Evolutionary conservation across 2,797 vertebrate genomes (phyloP).

Genomic region (Nyctalus aviator): DNA sequence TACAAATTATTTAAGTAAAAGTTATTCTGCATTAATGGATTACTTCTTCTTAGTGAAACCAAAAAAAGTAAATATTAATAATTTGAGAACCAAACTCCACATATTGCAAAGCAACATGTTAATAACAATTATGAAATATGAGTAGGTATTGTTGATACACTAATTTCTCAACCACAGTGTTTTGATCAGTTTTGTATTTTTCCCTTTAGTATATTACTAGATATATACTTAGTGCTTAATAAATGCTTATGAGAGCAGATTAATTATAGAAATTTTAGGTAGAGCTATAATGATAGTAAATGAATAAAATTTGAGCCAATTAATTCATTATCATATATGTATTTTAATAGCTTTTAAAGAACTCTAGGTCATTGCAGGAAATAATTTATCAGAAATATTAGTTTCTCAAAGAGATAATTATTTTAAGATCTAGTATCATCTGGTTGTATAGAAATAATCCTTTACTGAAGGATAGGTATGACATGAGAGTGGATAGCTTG

Average conservation of each 20-base stretch:
- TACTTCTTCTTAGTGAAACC: neutral
- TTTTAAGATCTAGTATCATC: neutral
- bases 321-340: neutral
- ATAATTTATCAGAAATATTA: neutral
- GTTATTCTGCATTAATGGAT: neutral
- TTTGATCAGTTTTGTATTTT: neutral
- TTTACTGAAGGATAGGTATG: neutral
- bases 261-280: neutral
- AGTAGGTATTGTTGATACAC: neutral
- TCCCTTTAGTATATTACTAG: neutral
- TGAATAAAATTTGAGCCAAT: neutral
- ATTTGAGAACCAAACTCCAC: neutral
- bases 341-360: slow-evolving; percentile 8
- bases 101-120: neutral
- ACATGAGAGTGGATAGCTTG: neutral
- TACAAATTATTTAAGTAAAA: neutral
- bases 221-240: neutral
- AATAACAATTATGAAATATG: neutral
- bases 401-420: neutral
- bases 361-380: neutral
- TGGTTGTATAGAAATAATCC: neutral
- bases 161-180: slow-evolving; percentile 7
- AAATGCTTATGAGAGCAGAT: neutral
- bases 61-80: slow-evolving; percentile 24
- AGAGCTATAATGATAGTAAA: neutral